Evolutionary conservation across 2,888 invertebrate species (phyloP).

Genomic region (Malthinus flaveolus): DNA sequence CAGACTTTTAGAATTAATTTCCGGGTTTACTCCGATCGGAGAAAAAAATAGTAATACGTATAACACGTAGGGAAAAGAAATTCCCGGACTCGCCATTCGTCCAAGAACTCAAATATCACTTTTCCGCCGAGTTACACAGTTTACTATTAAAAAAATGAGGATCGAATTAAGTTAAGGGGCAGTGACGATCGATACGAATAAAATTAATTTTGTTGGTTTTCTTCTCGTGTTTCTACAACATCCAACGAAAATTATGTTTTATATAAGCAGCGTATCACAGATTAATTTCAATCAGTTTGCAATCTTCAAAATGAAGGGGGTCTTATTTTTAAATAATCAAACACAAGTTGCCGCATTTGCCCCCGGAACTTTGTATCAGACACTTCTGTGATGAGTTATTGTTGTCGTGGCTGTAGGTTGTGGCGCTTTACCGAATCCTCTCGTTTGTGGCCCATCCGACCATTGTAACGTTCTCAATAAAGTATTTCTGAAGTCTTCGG

Average conservation of each 20-base stretch:
- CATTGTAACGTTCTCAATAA: conserved; percentile 66
- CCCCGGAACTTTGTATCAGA: conserved; percentile 49
- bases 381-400: conserved; percentile 51
- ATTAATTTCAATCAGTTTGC: conserved; percentile 19
- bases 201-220: too few relatives aligned
- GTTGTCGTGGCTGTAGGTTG: conserved; percentile 51
- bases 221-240: background rate
- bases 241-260: background rate
- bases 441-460: conserved; percentile 53
- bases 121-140: too few relatives aligned
- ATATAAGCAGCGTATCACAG: conserved; percentile 19
- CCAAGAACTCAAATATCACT: too few relatives aligned
- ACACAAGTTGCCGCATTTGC: conserved; percentile 38
- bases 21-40: too few relatives aligned
- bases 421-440: conserved; percentile 46
- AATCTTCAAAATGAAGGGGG: conserved; percentile 9
- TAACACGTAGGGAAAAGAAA: too few relatives aligned
- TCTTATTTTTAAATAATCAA: conserved; percentile 23
- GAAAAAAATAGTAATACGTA: too few relatives aligned
- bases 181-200: too few relatives aligned
- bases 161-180: too few relatives aligned
- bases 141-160: too few relatives aligned
- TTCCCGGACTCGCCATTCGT: too few relatives aligned
- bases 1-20: too few relatives aligned
- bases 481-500: conserved; percentile 75